A percentile compares a stretch with the other conserved stretches of the same genome.
These are phyloP conservation scores for Pemphigus obesinymphae DNA, from an alignment of 1,140 invertebrate genomes.

Conservation along the genomic window DNA sequence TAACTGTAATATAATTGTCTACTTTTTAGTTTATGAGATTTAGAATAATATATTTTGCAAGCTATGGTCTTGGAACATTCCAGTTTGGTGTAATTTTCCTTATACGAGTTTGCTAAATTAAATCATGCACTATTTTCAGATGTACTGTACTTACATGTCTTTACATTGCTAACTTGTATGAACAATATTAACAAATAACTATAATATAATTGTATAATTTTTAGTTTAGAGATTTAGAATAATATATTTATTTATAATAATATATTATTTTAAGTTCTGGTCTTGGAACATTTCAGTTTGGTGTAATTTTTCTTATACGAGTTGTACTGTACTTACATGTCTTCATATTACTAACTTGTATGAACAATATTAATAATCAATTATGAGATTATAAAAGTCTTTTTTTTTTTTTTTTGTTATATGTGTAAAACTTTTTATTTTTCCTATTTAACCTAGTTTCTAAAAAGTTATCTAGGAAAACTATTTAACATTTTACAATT, in stretches of 20 bases:
- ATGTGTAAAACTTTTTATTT: too few relatives aligned
- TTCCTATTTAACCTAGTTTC: too few relatives aligned
- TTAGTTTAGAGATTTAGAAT: too few relatives aligned
- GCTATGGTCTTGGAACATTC: background rate
- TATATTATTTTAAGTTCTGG: background rate
- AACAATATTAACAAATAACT: background rate
- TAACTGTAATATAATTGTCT: too few relatives aligned
- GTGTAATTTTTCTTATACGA: background rate
- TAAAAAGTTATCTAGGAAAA: too few relatives aligned
- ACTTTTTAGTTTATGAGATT: too few relatives aligned
- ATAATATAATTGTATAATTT: too few relatives aligned
- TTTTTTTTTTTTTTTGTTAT: too few relatives aligned
- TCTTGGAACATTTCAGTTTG: background rate
- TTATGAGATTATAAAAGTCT: too few relatives aligned
- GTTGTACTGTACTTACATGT: background rate
- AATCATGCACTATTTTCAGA: constrained; percentile 6
- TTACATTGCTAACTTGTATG: constrained; percentile 15
- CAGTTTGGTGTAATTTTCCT: background rate
- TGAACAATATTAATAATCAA: background rate
- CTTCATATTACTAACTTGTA: constrained; percentile 20
- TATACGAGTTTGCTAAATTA: background rate
- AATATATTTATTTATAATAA: too few relatives aligned
- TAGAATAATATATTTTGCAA: background rate
- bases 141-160: background rate
- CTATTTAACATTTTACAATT: too few relatives aligned